Percentiles rank a stretch among this genome's conserved stretches.
These are phyloP conservation scores for Rhyacophila brunnea DNA, from an alignment of 1,140 invertebrate genomes.

Conservation along the genomic window DNA sequence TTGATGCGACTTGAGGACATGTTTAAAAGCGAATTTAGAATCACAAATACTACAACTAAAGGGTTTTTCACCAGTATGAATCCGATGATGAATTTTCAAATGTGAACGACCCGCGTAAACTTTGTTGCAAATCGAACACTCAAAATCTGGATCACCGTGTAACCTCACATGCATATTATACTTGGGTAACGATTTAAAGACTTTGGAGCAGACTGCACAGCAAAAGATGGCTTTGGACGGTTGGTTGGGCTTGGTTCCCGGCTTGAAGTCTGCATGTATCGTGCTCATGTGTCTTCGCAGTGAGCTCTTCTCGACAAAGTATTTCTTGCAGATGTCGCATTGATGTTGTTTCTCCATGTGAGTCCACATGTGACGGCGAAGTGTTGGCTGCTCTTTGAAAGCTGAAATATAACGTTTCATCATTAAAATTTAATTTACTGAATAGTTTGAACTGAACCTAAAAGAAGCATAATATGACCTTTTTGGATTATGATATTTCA, in stretches of 20 bases:
- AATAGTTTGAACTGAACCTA: too few species aligned
- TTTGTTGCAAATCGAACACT: slow-evolving; percentile 49
- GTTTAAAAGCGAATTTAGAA: slow-evolving; percentile 38
- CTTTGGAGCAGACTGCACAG: slow-evolving; percentile 45
- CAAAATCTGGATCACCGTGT: slow-evolving; percentile 48
- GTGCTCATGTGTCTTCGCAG: slow-evolving; percentile 30
- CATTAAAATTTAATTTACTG: too few species aligned
- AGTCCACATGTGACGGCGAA: slow-evolving; percentile 31
- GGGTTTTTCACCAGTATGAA: slow-evolving; percentile 53
- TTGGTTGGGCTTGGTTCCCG: slow-evolving; percentile 7
- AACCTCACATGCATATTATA: slow-evolving; percentile 44
- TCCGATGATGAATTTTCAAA: slow-evolving; percentile 54
- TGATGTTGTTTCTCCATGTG: slow-evolving; percentile 34
- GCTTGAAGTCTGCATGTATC: slow-evolving; percentile 32
- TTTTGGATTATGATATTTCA: too few species aligned
- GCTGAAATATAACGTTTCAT: slow-evolving; percentile 22
- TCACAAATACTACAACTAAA: slow-evolving; percentile 39
- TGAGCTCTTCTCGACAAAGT: slow-evolving; percentile 33
- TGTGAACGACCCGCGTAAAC: slow-evolving; percentile 52
- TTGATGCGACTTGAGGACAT: slow-evolving; percentile 40
- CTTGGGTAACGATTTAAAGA: slow-evolving; percentile 44
- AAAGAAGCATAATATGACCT: too few species aligned
- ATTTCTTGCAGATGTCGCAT: slow-evolving; percentile 32
- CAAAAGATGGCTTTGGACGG: slow-evolving; percentile 12
- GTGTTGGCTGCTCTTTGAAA: slow-evolving; percentile 32